Base-by-base conservation (phyloP, 2,797 vertebrate species). In the Enoplosus armatus region DNA sequence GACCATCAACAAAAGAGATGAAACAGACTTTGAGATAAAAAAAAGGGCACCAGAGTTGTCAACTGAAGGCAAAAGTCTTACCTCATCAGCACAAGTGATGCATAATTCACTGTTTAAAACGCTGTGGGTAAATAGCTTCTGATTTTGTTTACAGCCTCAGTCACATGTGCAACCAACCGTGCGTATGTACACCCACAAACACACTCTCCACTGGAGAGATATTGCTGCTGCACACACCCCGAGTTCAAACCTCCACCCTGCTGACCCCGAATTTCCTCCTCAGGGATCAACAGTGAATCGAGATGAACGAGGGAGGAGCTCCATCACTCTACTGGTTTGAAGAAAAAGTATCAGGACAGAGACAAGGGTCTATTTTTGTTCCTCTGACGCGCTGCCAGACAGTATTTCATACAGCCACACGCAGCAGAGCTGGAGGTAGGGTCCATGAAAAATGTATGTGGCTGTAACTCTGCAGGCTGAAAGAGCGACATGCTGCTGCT, bases 391-490 rank as follows among this genome's bases (percentile, higher is more conserved):
- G 35, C 66, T 68, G 73, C 67, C 83, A 85, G 86, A 88, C 83
- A 79, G 75, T 88, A 68, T 84, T 92, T 91, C 82, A 90, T 83
- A 59, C 37, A 83, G 63, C 51, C 66, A 51, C 77, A 81, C 79
- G 70, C 77, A 76, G 77, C 1, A 24, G 63, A 53, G 72, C 70
- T 47, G 50, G 79, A 80, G 82, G 79, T 85, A 72, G 31, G 62
- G 51, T 63, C 51, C 78, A 93, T 95, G 87, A 94, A 95, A 94
- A 87, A 95, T 94, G 51, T 9, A 93, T 90, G 77, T 67, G 58
- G 75, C 82, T 87, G 83, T 90, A 80, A 71, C 70, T 84, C 68
- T 62, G 77, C 72, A 50, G 84, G 51, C 80, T 68, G 83, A 81
- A 64, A 20, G 79, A 69, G 77, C 58, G 64, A 53, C 72, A 67